phyloP scores from a whole-genome alignment of 1,140 invertebrate genomes.

The Agrilus planipennis region DNA sequence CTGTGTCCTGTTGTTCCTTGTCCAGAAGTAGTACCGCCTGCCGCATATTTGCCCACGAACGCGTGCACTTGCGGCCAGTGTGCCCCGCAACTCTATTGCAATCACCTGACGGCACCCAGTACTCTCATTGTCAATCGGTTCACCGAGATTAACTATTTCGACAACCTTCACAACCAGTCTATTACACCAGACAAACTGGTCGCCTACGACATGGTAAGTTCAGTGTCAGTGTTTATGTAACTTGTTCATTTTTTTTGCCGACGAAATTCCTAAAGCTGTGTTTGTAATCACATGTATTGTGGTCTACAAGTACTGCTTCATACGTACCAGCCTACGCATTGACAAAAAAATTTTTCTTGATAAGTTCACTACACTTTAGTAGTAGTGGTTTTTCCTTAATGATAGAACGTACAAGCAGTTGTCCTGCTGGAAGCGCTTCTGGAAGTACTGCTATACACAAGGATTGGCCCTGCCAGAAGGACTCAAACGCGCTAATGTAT shows the following conservation, averaged over 20 bases:
- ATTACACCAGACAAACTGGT: constrained; percentile 23
- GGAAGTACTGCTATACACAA: too few relatives aligned
- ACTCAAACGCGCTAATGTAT: too few relatives aligned
- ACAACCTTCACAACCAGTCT: constrained; percentile 26
- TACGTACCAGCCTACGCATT: too few relatives aligned
- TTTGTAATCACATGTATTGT: too few relatives aligned
- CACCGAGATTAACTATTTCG: constrained; percentile 35
- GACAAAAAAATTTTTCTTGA: too few relatives aligned
- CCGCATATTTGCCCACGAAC: constrained; percentile 11
- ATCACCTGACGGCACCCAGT: constrained; percentile 25
- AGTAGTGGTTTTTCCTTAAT: too few relatives aligned
- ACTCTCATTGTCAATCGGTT: constrained; percentile 34
- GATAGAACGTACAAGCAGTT: too few relatives aligned
- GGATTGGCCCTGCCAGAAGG: too few relatives aligned
- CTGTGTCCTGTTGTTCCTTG: constrained; percentile 30
- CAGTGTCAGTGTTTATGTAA: constrained; percentile 1
- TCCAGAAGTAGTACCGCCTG: constrained; percentile 22
- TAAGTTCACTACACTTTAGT: too few relatives aligned
- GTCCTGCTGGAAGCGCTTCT: too few relatives aligned
- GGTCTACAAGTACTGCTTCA: too few relatives aligned
- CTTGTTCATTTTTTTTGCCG: background rate
- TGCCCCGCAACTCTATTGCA: constrained; percentile 29
- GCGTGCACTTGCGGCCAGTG: constrained; percentile 33
- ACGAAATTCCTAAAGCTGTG: too few relatives aligned
- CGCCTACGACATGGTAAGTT: constrained; percentile 31